Conservation (phyloP, 2,888 invertebrate genomes). For the Notocelia uddmanniana region DNA sequence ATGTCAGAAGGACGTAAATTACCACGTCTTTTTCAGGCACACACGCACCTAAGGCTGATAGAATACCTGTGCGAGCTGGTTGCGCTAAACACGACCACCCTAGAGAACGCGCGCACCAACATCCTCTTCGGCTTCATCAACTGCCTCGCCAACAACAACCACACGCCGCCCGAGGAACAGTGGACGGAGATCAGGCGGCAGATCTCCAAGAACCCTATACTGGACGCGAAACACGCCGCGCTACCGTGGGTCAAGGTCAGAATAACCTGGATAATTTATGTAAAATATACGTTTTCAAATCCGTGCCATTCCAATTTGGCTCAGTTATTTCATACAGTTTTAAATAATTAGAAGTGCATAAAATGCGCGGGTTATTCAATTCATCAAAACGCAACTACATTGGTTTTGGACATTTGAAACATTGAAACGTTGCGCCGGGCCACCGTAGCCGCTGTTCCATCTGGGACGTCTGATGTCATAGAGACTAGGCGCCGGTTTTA, state of each 20-base stretch:
- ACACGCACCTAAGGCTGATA: conserved; percentile 84
- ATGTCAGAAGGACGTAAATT: not conserved
- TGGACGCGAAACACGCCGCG: conserved; percentile 68
- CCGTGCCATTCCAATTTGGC: no score
- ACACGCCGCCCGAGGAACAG: conserved; percentile 78
- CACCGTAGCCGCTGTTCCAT: no score
- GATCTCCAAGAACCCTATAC: conserved; percentile 71
- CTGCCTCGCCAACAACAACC: conserved; percentile 86
- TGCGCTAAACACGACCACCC: conserved; percentile 66
- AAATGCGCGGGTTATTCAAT: no score
- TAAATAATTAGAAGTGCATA: no score
- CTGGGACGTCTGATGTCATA: no score
- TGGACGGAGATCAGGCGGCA: conserved; percentile 82
- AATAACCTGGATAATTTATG: not conserved
- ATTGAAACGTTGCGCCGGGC: no score
- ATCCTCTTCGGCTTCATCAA: conserved; percentile 81
- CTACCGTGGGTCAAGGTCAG: conserved; percentile 67
- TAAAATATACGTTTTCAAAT: no score
- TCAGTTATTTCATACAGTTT: no score
- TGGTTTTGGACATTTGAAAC: no score
- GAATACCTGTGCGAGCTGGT: conserved; percentile 85
- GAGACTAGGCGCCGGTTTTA: no score
- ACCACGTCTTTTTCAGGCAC: conserved; percentile 73
- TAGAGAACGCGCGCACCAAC: conserved; percentile 71
- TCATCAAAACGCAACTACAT: no score